These are phyloP conservation scores for Dryobotodes eremita DNA, from an alignment of 2,888 invertebrate species.

Conservation along the genomic window DNA sequence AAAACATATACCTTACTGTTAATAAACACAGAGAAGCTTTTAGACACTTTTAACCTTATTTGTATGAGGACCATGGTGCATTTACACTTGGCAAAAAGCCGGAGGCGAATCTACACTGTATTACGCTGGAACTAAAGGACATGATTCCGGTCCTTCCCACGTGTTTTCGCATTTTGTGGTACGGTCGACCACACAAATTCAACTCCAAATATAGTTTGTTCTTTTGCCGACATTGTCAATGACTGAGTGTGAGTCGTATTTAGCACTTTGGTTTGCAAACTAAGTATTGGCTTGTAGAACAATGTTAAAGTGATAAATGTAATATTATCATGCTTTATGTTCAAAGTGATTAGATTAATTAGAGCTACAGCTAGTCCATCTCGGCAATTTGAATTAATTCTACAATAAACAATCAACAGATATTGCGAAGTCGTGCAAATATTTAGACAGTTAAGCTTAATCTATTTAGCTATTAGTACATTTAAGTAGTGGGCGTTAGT, in stretches of 20 bases:
- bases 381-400: background rate
- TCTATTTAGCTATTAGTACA: background rate
- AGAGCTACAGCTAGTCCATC: background rate
- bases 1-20: constrained; percentile 50
- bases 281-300: background rate
- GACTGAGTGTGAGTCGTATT: background rate
- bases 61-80: constrained; percentile 15
- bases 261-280: background rate
- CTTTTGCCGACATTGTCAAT: constrained; percentile 13
- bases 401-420: background rate
- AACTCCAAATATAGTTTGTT: constrained; percentile 55
- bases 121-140: constrained; percentile 69
- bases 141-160: constrained; percentile 78
- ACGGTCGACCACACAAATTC: constrained; percentile 67
- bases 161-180: constrained; percentile 71
- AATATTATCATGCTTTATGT: background rate
- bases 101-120: constrained; percentile 39
- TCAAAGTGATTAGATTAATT: background rate
- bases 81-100: constrained; percentile 32
- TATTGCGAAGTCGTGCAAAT: constrained; percentile 19
- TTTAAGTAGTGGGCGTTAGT: constrained; percentile 1
- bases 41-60: constrained; percentile 37
- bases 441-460: constrained; percentile 17
- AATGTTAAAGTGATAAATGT: background rate
- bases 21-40: constrained; percentile 29